Base-by-base conservation (phyloP, 2,113 vertebrate species). In the Vulpes ferrilata region DNA sequence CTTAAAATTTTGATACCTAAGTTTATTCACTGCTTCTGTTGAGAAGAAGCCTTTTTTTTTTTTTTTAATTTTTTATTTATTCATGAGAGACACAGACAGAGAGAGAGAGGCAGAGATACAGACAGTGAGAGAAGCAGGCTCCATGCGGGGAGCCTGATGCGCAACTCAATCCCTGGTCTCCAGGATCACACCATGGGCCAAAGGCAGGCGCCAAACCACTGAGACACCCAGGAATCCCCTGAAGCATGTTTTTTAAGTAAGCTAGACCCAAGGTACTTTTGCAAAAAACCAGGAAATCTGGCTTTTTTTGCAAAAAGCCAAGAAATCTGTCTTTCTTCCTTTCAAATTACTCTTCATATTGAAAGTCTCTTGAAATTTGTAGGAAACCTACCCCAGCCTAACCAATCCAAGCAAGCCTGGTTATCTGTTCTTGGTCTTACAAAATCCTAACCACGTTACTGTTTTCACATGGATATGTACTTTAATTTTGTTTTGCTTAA, bases 221-320 rank as follows among this genome's bases (percentile, higher is more conserved):
- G 43, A 43, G 43, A 43, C 43, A 43, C 43, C 43, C 43, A 43
- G 43, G 43, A 43, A 43, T 43, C 43, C 43, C 43, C 43, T 43
- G 64, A 62, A 85, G 94, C 96, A 55, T 55, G 19, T 92, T 78
- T 97, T n/a, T 59, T 25, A 82, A 76, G 32, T 95, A 73, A 89
- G 12, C 55, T 90, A 78, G 57, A 71, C 43, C 78, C 48, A 38
- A 69, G 32, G 38, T 79, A 79, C 57, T 93, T 93, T 91, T 80
- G 17, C 51, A 91, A 25, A 96, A 71, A 69, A 7, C 30, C n/a
- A 17, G 7, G 43, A 43, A 43, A 43, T 43, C 43, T 43, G 43
- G 43, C 43, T 43, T 43, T 43, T 93, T 93, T 91, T 80, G 17
- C 38, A 91, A 25, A 96, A 71, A 69, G 9, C 30, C n/a, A 17